These are phyloP conservation scores for Hyposmocoma kahamanoa DNA, from an alignment of 1,140 invertebrate genomes.

Conservation along the genomic window DNA sequence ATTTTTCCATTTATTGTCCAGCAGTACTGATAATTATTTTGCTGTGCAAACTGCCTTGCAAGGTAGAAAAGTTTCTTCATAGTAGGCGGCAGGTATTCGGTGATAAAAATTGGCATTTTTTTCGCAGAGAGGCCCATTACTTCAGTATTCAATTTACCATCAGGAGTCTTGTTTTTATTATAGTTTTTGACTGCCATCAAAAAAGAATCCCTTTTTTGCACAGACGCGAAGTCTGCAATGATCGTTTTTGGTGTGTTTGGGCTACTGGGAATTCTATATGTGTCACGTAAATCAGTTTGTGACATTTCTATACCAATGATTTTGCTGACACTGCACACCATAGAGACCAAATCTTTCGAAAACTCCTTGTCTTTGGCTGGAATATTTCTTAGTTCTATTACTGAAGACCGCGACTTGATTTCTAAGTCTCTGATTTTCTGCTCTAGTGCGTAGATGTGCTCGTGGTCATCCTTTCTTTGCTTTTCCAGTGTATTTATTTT, in stretches of 20 bases:
- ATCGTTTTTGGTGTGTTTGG: neutral
- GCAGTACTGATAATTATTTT: neutral
- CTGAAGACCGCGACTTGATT: neutral
- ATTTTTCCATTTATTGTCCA: neutral
- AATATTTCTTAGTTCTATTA: neutral
- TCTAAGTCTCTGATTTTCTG: neutral
- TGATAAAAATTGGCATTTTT: neutral
- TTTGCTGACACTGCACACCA: neutral
- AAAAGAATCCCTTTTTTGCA: neutral
- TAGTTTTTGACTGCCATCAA: neutral
- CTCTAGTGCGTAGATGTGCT: neutral
- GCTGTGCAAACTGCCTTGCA: neutral
- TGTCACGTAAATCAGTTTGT: neutral
- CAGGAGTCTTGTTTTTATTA: neutral
- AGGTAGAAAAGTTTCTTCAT: neutral
- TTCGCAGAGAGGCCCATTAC: neutral
- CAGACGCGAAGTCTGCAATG: neutral
- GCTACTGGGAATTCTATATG: neutral
- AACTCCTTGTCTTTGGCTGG: neutral
- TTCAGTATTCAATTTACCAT: neutral
- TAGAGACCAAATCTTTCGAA: neutral
- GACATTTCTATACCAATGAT: neutral
- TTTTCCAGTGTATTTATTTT: neutral
- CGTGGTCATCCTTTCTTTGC: too few species aligned
- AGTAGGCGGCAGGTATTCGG: neutral